Percentiles rank a stretch among this genome's conserved stretches.
phyloP scores from a whole-genome alignment of 2,113 vertebrate genomes.

The Zapus hudsonius region DNA sequence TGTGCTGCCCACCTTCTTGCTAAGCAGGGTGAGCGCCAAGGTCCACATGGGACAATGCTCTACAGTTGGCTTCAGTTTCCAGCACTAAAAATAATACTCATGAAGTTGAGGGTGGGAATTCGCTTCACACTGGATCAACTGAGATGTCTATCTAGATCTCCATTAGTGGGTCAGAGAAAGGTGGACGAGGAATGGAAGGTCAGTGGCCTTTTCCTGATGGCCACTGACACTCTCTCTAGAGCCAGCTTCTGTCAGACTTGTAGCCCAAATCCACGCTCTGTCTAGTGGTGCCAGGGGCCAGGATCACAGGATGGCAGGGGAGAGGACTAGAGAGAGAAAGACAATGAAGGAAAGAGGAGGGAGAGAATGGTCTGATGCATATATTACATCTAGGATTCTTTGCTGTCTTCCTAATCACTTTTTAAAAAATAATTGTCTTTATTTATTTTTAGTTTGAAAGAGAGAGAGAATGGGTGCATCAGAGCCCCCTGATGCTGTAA shows the following conservation, averaged over 20 bases:
- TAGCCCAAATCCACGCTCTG: accelerated
- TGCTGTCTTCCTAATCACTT: background rate
- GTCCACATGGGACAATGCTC: no score
- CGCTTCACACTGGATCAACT: background rate
- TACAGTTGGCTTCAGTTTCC: background rate
- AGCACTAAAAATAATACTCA: background rate
- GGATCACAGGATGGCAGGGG: accelerated
- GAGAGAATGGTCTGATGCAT: background rate
- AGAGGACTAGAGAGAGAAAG: background rate
- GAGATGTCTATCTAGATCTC: background rate
- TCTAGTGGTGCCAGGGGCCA: background rate
- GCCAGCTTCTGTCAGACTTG: accelerated
- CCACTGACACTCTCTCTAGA: background rate
- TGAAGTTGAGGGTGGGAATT: background rate
- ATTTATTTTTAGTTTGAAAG: no score
- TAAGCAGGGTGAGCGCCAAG: background rate
- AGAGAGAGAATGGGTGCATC: no score
- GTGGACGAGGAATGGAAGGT: no score
- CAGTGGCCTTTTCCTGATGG: background rate
- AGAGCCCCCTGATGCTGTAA: no score
- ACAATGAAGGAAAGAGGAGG: background rate
- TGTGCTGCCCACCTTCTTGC: background rate
- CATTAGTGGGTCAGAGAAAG: background rate
- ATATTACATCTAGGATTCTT: background rate
- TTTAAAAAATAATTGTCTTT: background rate